These are phyloP conservation scores for Drosophila ananassae DNA, from an alignment of 1,140 invertebrate genomes.

Conservation along the genomic window DNA sequence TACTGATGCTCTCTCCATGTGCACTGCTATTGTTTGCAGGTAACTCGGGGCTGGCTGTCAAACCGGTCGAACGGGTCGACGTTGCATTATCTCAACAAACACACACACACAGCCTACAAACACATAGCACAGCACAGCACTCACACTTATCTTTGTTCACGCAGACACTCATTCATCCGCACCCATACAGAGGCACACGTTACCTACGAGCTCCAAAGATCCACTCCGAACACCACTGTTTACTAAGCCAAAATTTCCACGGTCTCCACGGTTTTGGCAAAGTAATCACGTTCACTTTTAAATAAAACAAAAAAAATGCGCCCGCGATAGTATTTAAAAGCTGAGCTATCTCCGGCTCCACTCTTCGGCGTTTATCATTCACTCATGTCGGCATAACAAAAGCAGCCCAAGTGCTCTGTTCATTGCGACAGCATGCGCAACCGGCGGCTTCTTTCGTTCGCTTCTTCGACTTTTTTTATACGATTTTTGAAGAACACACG, in stretches of 20 bases:
- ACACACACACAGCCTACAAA: conserved; percentile 2
- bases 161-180: not conserved
- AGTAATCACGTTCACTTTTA: conserved; percentile 26
- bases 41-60: conserved; percentile 26
- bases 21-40: conserved; percentile 38
- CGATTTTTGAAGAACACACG: not conserved
- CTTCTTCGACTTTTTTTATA: not conserved
- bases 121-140: not conserved
- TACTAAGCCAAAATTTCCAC: not conserved
- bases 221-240: not conserved
- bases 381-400: not conserved
- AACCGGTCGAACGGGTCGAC: conserved; percentile 33
- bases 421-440: not conserved
- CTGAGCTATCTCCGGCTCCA: not conserved
- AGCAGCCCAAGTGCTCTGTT: not conserved
- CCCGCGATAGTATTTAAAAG: not conserved
- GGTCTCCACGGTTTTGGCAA: conserved; percentile 1
- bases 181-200: not conserved
- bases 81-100: conserved; percentile 12
- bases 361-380: not conserved
- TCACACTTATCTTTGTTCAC: conserved; percentile 1
- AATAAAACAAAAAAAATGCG: conserved; percentile 21
- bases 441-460: not conserved
- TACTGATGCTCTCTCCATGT: conserved; percentile 15
- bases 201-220: not conserved